Evolutionary conservation across 2,797 vertebrate genomes (phyloP), one percentile per base, ranked within the genome.

Genomic region (Ctenopoma multispine): DNA sequence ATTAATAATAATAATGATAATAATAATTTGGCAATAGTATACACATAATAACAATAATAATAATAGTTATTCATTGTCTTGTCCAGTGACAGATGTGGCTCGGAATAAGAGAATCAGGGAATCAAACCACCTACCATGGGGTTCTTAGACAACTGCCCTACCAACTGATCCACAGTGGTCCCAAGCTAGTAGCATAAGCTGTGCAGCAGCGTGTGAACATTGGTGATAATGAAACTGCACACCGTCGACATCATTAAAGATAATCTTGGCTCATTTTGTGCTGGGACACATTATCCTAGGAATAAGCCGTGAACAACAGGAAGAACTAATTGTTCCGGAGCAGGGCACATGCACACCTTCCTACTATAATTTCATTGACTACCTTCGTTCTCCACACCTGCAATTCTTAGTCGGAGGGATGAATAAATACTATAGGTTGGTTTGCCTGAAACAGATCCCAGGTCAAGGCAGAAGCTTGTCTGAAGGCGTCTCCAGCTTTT

Each of bases 401-500:
- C 56, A 43, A 55, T 69, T 31, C 62, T 71, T 31, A 64, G 68
- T 66, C 77, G 78, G 56, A 46, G 63, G 67, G 70, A 41, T 60
- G 23, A 66, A 61, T 50, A 47, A 68, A 79, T 59, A 63, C 47
- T 62, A 38, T 72, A 56, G 75, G 77, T 73, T 40, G 55, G 62
- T 77, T 81, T 66, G 51, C 63, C 54, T 73, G 58, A 74, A 85
- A 84, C 80, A 70, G 82, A 87, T 87, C 78, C 81, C 69, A 72
- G 93, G 92, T 93, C 90, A 93, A 90, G 89, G 82, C 74, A 68
- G 88, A 85, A 71, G 75, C 87, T 85, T 86, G 85, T 92, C 90
- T 88, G 81, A 91, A 91, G 87, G 89, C 86, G 75, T 92, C 91
- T 93, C 85, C 90, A 89, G 88, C 80, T 78, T 92, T 92, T 92